Evolutionary conservation across 2,113 vertebrate genomes (phyloP).

Genomic region (Toxostoma redivivum): DNA sequence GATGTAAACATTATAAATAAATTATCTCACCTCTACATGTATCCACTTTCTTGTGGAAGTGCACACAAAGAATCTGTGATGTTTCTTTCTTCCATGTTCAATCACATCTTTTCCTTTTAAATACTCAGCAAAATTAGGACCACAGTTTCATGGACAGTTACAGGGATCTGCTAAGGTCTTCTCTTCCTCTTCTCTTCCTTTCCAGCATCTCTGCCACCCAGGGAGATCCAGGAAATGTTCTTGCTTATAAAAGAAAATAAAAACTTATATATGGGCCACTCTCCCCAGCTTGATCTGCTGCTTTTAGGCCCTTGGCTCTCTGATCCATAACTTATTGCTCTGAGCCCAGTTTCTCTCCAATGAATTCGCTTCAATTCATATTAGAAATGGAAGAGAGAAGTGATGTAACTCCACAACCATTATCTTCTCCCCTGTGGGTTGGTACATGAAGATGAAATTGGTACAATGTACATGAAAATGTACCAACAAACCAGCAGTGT

Average conservation of each 20-base stretch:
- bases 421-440: background rate
- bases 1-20: background rate
- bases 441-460: background rate
- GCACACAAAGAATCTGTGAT: background rate
- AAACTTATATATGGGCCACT: background rate
- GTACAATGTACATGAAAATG: background rate
- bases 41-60: background rate
- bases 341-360: background rate
- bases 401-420: background rate
- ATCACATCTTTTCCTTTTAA: background rate
- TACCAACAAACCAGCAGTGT: background rate
- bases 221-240: background rate
- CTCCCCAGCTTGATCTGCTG: background rate
- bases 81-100: background rate
- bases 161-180: background rate
- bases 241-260: background rate
- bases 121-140: background rate
- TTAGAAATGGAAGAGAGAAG: background rate
- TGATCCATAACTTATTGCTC: background rate
- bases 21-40: background rate
- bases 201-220: background rate
- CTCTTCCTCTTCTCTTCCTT: background rate
- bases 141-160: background rate
- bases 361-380: background rate
- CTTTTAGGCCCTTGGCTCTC: background rate